Evolutionary conservation across 2,888 invertebrate genomes (phyloP), one percentile per base, ranked within the genome.

Genomic region (Piscicola geometra): DNA sequence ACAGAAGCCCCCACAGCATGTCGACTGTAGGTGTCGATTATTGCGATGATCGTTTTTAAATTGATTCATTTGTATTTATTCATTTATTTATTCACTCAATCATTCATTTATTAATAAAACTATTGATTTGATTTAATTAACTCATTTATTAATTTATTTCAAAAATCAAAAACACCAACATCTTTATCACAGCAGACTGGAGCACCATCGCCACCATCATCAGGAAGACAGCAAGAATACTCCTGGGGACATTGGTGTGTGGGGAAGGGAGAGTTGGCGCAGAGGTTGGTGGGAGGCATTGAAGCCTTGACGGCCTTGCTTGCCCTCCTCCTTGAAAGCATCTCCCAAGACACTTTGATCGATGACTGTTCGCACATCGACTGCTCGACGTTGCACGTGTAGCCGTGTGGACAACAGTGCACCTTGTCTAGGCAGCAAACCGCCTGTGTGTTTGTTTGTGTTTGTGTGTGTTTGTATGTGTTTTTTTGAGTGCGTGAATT

Each of bases 351-450:
- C 1, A 64, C 41, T 25, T 33, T 9, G 35, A 73, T 2, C 5
- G 41, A 41, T 5, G 60, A 25, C n/a, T n/a, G 5, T 25, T 56
- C 25, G n/a, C 60, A 56, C 60, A 15, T 25, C 3, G 15, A 2
- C 52, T 47, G n/a, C 3, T 30, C 33, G 9, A 28, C 12, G n/a
- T 71, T 41, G 28, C 80, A 77, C 52, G 75, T 56, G 80, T 80
- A 76, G 33, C 78, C 77, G 52, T 79, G 68, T 0, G 77, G 80
- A 66, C 82, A 82, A 76, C 82, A 82, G 56, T 82, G 81, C 9
- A 79, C 25, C 18, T 79, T 76, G 75, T 82, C 82, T 3, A 74
- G 41, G 75, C 82, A 82, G 67, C 82, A 82, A 2, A 78, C 75
- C 32, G 81, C 79, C 78, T 79, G 71, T 25, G 28, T 21, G 36